Evolutionary conservation across 2,113 vertebrate genomes (phyloP).

Genomic region (Acrocephalus kingi): DNA sequence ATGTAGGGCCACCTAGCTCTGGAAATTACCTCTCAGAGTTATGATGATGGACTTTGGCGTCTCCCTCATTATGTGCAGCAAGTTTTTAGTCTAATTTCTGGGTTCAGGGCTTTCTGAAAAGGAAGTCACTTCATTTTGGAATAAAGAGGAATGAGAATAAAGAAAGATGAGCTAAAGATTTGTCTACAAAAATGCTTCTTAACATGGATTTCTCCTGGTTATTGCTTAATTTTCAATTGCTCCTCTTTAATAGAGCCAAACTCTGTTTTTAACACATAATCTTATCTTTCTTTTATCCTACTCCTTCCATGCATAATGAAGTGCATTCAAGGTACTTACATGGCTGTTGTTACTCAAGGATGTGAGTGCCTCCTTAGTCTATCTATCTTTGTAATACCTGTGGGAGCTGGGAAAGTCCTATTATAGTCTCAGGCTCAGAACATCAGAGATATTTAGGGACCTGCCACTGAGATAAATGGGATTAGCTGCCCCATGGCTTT

Average conservation of each 20-base stretch:
- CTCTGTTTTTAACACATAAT: neutral
- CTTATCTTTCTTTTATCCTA: neutral
- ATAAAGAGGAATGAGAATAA: neutral
- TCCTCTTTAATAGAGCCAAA: neutral
- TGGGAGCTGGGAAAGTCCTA: slow-evolving; percentile 27
- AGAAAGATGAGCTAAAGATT: neutral
- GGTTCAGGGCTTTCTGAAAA: slow-evolving; percentile 18
- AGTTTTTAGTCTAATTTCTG: slow-evolving; percentile 20
- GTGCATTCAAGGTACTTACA: neutral
- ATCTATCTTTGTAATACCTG: slow-evolving; percentile 27
- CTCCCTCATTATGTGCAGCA: neutral
- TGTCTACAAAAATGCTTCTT: neutral
- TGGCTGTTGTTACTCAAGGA: neutral
- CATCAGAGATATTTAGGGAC: slow-evolving; percentile 44
- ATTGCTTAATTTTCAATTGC: neutral
- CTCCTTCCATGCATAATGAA: neutral
- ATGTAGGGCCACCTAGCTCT: neutral
- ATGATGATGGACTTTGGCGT: neutral
- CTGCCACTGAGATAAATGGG: slow-evolving; percentile 57
- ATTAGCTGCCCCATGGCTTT: slow-evolving; percentile 28
- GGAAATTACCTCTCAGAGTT: slow-evolving; percentile 5
- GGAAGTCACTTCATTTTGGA: neutral
- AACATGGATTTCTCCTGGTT: neutral
- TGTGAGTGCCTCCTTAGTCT: neutral
- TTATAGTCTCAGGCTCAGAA: neutral